Base-by-base conservation (phyloP, 2,113 vertebrate genomes). In the Scopus umbretta region DNA sequence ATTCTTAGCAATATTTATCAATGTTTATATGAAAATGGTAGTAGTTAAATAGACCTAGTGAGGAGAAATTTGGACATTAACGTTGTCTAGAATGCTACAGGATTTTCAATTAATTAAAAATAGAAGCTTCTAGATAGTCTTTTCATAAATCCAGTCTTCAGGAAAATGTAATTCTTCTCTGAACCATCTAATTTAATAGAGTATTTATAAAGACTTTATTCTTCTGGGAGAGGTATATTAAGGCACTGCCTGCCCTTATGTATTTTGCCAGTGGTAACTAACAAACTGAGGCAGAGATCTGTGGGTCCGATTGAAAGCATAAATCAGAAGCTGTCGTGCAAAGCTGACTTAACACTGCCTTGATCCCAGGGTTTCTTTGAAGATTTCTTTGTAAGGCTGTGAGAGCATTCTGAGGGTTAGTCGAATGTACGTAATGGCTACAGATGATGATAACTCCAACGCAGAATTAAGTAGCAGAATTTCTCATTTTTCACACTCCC, bases 291-390 rank as follows among this genome's bases (percentile, higher is more conserved):
- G 63, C 67, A 66, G 79, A 93, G 55, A 76, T 88, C 72, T 89
- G 29, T 85, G 34, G 38, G 56, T 62, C n/a, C 11, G 5, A 91
- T 96, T 94, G 65, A 96, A 91, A 84, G 85, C 73, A 50, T 53
- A 71, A 91, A 86, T 87, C 89, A 91, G 86, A 84, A 91, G 86
- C 76, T 92, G 93, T 81, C 89, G 84, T 4, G 3, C 87, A 95
- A 94, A 91, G 78, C 84, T 92, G 80, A 59, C 80, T 94, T 87
- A 91, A 56, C 70, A 67, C 53, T 89, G 83, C 89, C 86, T 86
- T 91, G 63, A 96, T 96, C 75, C 63, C 47, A 38, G 32, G 16
- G 10, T 71, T 88, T 86, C 92, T 96, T 84, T 96, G 92, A 95
- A 88, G 92, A 89, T 91, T 91, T 79, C 76, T 90, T 68, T 91